These are phyloP conservation scores for Acrocyrtus sp. DNA, from an alignment of 2,888 invertebrate species.

Conservation along the genomic window DNA sequence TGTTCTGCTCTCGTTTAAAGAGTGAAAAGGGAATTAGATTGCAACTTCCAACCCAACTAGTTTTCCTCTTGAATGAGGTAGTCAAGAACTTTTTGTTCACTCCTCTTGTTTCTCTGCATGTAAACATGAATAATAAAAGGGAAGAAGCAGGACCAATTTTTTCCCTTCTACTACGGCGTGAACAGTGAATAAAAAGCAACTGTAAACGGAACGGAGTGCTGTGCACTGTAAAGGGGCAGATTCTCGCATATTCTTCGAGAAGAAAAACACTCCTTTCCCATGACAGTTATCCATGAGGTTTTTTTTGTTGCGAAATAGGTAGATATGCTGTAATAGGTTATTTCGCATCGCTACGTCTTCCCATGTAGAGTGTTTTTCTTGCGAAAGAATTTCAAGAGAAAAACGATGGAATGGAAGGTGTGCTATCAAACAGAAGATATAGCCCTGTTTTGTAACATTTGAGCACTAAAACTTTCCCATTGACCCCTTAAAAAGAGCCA, in stretches of 20 bases:
- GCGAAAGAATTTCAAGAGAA: too few species aligned
- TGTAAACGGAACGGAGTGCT: not conserved
- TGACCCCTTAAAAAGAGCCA: too few species aligned
- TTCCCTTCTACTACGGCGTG: not conserved
- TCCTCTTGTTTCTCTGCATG: not conserved
- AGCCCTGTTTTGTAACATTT: too few species aligned
- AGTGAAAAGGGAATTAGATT: not conserved
- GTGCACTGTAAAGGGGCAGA: not conserved
- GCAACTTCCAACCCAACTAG: not conserved
- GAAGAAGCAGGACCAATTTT: not conserved
- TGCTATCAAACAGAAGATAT: too few species aligned
- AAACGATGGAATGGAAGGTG: too few species aligned
- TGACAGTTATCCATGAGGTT: conserved; percentile 38
- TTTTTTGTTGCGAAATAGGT: conserved; percentile 10
- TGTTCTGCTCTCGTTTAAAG: conserved; percentile 15
- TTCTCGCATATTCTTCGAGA: not conserved
- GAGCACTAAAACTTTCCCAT: too few species aligned
- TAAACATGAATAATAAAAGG: not conserved
- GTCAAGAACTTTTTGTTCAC: not conserved
- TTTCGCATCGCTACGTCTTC: too few species aligned
- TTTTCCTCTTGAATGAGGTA: not conserved
- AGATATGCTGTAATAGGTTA: not conserved
- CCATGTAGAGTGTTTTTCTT: too few species aligned
- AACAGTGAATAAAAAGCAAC: not conserved
- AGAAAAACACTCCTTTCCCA: conserved; percentile 22